Base-by-base conservation (phyloP, 2,888 invertebrate genomes). In the Spilarctia lutea region DNA sequence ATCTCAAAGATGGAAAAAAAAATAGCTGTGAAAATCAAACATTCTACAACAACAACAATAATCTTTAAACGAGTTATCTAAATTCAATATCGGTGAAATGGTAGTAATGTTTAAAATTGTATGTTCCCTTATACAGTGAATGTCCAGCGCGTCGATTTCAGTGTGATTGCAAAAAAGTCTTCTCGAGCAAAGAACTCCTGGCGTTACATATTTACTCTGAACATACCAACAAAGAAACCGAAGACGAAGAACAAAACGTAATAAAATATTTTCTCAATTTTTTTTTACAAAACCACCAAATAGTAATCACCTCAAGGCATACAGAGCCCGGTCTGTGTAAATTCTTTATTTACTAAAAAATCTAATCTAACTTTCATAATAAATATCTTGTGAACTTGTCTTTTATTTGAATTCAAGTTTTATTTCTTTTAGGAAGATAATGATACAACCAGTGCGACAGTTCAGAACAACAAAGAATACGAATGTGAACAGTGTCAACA, bases 401-500 rank as follows among this genome's bases (percentile, higher is more conserved):
- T 45, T 42, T 42, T 4, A n/a, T 16, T 67, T 42, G 3, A 6
- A 13, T 11, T 3, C 16, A n/a, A 48, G 2, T 48, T 48, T n/a
- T 0, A 39, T 39, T 35, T n/a, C 60, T 80, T 71, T 45, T 66
- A 81, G 79, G 72, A 74, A 7, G 67, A 39, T 52, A 75, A 68
- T 30, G 67, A 48, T 72, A 35, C 65, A 33, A 16, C 68, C 3
- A 24, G 35, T 63, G 68, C 33, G 30, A 71, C 71, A 8, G 72
- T 75, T 63, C 72, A 79, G 48, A 48, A 71, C 33, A 48, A 71
- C 13, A 76, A 78, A 30, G 76, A 82, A 30, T 92, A 91, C 69
- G 86, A 85, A 77, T 93, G 93, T 85, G 91, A 91, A 68, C 86
- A 87, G 52, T 92, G 93, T 78, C 78, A 85, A 67, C 76, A 85